A percentile compares a stretch with the other conserved stretches of the same genome.
Conservation (phyloP, 2,113 vertebrate species). For the Otus sunia region DNA sequence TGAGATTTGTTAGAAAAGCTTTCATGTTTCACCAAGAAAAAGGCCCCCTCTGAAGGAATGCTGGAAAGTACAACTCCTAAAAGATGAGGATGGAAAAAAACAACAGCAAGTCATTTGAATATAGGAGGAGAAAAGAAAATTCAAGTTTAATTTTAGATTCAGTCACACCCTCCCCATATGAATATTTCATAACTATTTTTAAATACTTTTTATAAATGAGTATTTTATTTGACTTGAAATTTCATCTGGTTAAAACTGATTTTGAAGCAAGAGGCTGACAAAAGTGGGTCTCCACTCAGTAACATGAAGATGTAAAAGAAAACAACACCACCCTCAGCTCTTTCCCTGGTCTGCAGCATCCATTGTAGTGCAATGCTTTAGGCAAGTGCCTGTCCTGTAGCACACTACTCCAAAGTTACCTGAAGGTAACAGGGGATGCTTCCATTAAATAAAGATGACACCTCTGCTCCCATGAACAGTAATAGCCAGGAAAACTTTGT, state of each 20-base stretch:
- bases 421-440: background rate
- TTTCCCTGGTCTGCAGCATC: background rate
- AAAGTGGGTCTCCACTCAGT: background rate
- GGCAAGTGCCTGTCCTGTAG: accelerated
- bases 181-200: background rate
- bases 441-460: accelerated
- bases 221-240: background rate
- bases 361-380: background rate
- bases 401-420: background rate
- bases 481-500: background rate
- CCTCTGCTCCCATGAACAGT: background rate
- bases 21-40: background rate
- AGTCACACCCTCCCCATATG: background rate
- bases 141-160: background rate
- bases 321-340: background rate
- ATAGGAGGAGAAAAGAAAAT: background rate
- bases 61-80: background rate
- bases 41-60: background rate
- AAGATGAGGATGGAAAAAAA: background rate
- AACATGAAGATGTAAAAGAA: background rate
- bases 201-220: background rate
- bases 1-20: background rate
- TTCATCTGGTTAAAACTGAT: background rate
- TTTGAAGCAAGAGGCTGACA: background rate
- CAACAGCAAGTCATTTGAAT: background rate